Base-by-base conservation (phyloP, 2,888 invertebrate genomes). In the Lordiphosa andalusiaca region DNA sequence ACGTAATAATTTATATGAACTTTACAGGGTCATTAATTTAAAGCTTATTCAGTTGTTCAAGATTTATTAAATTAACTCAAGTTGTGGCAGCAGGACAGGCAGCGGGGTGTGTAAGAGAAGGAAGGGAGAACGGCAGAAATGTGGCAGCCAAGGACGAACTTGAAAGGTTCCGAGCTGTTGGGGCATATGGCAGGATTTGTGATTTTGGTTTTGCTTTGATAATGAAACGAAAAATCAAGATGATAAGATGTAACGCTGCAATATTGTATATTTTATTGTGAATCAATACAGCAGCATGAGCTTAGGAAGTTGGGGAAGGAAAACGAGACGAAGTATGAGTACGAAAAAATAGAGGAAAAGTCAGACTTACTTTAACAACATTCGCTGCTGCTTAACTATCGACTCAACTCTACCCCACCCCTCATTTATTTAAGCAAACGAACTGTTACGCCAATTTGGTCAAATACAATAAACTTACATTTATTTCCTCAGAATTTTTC, bases 21-120 rank as follows among this genome's bases (percentile, higher is more conserved):
- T 85, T 87, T 85, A 73, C 77, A 83, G 78, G 82, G 86, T 85
- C 87, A 86, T 87, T 87, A 87, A 87, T 87, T 87, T 87, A 81
- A 87, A 87, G 83, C 86, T 86, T 85, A 87, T 86, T 87, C 87
- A 87, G 85, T 86, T 87, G 87, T 84, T 85, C 77, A 87, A 87
- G 87, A 87, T 87, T 87, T 87, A 87, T 87, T 87, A 87, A 87
- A 86, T 87, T 86, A 87, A 86, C 87, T 87, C 84, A 82, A 86
- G 78, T 72, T 76, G 75, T 81, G 74, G 83, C 77, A 81, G 71
- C 53, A 37, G 47, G 30, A 30, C 30, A 30, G 41, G 7, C 19
- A 5, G 19, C 6, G 2, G 25, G 9, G 5, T 9, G 13, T 25
- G 25, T 25, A 25, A 13, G 1, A 19, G 35, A 33, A 30, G 21